Percentiles rank a stretch among this genome's conserved stretches.
Evolutionary conservation across 2,113 vertebrate genomes (phyloP).

Genomic region (Ophthalmolycus amberensis): DNA sequence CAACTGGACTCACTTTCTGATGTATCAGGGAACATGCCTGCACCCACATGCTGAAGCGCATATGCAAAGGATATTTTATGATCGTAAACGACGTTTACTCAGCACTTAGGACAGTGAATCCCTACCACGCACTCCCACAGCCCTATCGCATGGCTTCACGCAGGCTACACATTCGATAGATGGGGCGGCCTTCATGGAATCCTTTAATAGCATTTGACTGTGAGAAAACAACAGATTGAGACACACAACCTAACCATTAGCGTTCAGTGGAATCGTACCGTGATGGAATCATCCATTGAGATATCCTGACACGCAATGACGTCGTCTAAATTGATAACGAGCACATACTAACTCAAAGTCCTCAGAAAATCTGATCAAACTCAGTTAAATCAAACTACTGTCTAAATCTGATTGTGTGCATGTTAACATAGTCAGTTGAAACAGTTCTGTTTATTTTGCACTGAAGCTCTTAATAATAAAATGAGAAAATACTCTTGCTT

Average conservation of each 20-base stretch:
- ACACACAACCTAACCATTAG: conserved; percentile 6
- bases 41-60: neutral
- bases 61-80: neutral
- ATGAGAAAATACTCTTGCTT: no score
- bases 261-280: neutral
- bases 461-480: no score
- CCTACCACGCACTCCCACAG: neutral
- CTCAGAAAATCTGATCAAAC: neutral
- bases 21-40: neutral
- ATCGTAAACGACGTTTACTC: neutral
- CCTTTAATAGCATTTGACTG: no score
- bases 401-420: neutral
- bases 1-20: neutral
- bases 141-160: neutral
- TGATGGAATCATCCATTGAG: neutral
- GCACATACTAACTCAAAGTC: neutral
- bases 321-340: neutral
- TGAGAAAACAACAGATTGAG: neutral
- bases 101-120: neutral
- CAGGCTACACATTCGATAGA: neutral
- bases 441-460: no score
- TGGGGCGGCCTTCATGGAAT: neutral
- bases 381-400: neutral
- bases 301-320: neutral
- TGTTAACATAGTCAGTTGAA: neutral